These are phyloP conservation scores for Catharus minimus DNA, from an alignment of 2,113 vertebrate species.

Conservation along the genomic window DNA sequence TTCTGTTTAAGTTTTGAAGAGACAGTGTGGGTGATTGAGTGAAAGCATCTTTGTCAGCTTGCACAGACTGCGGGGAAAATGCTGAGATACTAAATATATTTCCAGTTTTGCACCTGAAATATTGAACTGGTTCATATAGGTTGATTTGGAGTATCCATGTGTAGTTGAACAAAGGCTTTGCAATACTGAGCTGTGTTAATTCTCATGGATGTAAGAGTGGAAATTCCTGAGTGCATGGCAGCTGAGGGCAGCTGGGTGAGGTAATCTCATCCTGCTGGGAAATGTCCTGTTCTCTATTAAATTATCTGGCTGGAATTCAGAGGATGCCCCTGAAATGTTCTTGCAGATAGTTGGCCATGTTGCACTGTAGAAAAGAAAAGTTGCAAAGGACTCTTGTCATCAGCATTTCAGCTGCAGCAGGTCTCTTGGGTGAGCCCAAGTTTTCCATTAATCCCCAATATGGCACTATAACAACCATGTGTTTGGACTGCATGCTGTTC, in stretches of 20 bases:
- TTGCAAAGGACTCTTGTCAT: background rate
- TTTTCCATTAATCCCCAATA: background rate
- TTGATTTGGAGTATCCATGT: background rate
- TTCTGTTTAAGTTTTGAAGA: background rate
- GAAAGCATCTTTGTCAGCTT: background rate
- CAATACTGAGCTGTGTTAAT: background rate
- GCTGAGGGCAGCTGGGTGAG: background rate
- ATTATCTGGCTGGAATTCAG: background rate
- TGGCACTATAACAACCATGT: background rate
- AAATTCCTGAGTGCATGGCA: background rate
- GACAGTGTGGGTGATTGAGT: background rate
- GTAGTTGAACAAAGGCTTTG: background rate
- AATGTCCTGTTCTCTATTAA: background rate
- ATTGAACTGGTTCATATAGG: background rate
- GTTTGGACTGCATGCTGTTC: background rate
- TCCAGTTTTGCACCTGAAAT: background rate
- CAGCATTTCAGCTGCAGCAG: background rate
- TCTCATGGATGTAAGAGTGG: fast-evolving
- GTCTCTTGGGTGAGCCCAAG: background rate
- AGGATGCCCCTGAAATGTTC: background rate
- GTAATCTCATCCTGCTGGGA: background rate
- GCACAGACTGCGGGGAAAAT: background rate
- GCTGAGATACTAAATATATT: background rate
- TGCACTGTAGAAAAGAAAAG: background rate
- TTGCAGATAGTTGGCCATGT: background rate